These are phyloP conservation scores for Coryphaenoides rupestris DNA, from an alignment of 2,113 vertebrate genomes.

Conservation along the genomic window DNA sequence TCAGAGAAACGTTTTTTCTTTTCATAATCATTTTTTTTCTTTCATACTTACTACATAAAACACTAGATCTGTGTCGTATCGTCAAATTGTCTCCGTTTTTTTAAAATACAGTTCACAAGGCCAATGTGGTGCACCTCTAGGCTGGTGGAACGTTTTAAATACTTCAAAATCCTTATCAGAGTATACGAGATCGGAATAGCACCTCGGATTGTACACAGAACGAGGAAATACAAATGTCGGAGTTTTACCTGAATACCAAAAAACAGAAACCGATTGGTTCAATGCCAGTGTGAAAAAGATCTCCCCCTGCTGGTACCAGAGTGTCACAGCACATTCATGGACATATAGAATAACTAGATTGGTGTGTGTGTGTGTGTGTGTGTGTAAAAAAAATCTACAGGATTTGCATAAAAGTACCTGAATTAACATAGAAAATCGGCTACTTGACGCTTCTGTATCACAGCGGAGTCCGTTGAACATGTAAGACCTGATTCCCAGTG, in stretches of 20 bases:
- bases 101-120: slow-evolving; percentile 75
- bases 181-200: slow-evolving; percentile 71
- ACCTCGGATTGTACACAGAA: slow-evolving; percentile 72
- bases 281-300: slow-evolving; percentile 62
- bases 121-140: slow-evolving; percentile 78
- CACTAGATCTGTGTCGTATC: slow-evolving; percentile 42
- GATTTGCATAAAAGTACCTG: slow-evolving; percentile 81
- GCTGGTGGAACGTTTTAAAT: slow-evolving; percentile 55
- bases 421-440: slow-evolving; percentile 71
- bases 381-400: slow-evolving; percentile 60
- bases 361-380: slow-evolving; percentile 27
- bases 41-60: slow-evolving; percentile 50
- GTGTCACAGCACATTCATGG: slow-evolving; percentile 74
- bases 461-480: slow-evolving; percentile 73
- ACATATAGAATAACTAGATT: slow-evolving; percentile 75
- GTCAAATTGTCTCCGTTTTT: slow-evolving; percentile 59
- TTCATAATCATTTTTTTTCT: slow-evolving; percentile 25
- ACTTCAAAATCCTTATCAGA: slow-evolving; percentile 59
- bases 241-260: slow-evolving; percentile 70
- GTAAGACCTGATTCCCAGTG: slow-evolving; percentile 71
- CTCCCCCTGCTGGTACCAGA: slow-evolving; percentile 69
- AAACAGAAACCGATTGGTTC: slow-evolving; percentile 55
- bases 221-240: slow-evolving; percentile 69
- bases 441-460: slow-evolving; percentile 73
- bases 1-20: slow-evolving; percentile 59